These are phyloP conservation scores for Drosophila aff. DNA, from an alignment of 1,140 invertebrate species.

Conservation along the genomic window DNA sequence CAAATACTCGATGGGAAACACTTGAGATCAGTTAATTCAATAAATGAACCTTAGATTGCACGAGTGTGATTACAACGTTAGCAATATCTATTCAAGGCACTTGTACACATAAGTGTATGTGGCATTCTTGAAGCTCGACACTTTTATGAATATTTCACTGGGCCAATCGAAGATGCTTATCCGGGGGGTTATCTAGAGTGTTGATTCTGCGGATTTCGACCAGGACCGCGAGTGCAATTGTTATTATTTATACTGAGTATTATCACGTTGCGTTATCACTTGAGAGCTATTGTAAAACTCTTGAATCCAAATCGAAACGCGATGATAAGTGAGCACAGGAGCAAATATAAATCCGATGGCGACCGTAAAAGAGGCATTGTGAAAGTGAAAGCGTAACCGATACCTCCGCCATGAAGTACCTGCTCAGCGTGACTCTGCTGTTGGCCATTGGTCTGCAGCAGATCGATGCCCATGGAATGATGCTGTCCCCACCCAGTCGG, in stretches of 20 bases:
- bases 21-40: slow-evolving; percentile 43
- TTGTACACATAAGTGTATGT: background rate
- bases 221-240: slow-evolving; percentile 16
- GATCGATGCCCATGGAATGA: slow-evolving; percentile 88
- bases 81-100: slow-evolving; percentile 13
- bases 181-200: slow-evolving; percentile 36
- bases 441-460: slow-evolving; percentile 65
- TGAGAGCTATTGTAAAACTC: slow-evolving; percentile 75
- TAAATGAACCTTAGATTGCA: slow-evolving; percentile 34
- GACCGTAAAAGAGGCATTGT: slow-evolving; percentile 37
- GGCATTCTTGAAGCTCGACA: slow-evolving; percentile 22
- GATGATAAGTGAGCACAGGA: slow-evolving; percentile 49
- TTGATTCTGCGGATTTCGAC: slow-evolving; percentile 22
- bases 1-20: slow-evolving; percentile 19
- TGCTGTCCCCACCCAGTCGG: slow-evolving; percentile 89
- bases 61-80: slow-evolving; percentile 23
- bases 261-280: slow-evolving; percentile 38
- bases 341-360: slow-evolving; percentile 47
- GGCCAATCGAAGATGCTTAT: slow-evolving; percentile 60
- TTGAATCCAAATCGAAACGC: slow-evolving; percentile 17
- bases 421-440: slow-evolving; percentile 61
- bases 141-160: slow-evolving; percentile 60
- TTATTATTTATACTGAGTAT: slow-evolving; percentile 42
- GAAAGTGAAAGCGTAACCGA: slow-evolving; percentile 66
- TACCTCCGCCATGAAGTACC: slow-evolving; percentile 60